A percentile compares a stretch with the other conserved stretches of the same genome.
Evolutionary conservation across 2,113 vertebrate genomes (phyloP).

Genomic region (Rhizomys pruinosus): DNA sequence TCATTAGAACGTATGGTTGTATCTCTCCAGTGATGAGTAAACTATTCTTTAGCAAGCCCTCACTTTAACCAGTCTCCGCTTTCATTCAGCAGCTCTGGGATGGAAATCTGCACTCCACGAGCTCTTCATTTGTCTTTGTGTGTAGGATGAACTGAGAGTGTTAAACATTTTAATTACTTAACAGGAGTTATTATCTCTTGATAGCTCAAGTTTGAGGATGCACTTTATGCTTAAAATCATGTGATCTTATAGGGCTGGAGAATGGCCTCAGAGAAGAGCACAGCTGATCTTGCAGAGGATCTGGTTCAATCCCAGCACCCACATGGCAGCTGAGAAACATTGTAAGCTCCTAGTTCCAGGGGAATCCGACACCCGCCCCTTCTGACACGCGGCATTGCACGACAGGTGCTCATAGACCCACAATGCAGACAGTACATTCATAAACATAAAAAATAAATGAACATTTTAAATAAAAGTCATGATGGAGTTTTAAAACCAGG

Average conservation of each 20-base stretch:
- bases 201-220: neutral
- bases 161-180: conserved; percentile 38
- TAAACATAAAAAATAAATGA: too few species aligned
- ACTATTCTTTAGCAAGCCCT: neutral
- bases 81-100: neutral
- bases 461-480: too few species aligned
- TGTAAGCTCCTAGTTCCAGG: too few species aligned
- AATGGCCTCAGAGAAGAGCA: too few species aligned
- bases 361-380: too few species aligned
- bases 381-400: too few species aligned
- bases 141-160: neutral
- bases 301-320: too few species aligned
- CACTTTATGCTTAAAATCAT: neutral
- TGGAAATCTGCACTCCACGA: neutral
- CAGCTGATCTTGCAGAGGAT: too few species aligned
- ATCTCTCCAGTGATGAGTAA: neutral
- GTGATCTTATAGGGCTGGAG: too few species aligned
- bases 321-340: too few species aligned
- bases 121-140: conserved; percentile 17
- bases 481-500: neutral
- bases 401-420: too few species aligned
- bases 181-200: neutral
- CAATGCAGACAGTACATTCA: too few species aligned
- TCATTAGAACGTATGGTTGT: neutral
- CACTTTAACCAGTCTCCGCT: neutral